These are phyloP conservation scores for Enteromius viviparus DNA, from an alignment of 2,797 vertebrate species.

Conservation along the genomic window DNA sequence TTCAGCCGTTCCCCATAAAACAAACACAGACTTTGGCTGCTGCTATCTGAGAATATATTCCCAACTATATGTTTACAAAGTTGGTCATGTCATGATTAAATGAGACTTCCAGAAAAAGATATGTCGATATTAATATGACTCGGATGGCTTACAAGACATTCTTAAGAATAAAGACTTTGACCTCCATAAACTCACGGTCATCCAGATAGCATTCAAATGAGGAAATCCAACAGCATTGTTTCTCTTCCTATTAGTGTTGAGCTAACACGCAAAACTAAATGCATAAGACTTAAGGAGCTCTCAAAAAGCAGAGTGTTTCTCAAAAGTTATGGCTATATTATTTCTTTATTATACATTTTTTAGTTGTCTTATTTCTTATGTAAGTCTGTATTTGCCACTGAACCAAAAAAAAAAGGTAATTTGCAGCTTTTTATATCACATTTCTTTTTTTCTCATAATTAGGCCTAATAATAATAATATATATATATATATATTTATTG, in stretches of 20 bases:
- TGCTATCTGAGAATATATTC: neutral
- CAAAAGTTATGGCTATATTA: neutral
- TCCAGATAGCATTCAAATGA: slow-evolving; percentile 3
- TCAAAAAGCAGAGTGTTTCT: neutral
- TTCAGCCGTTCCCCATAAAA: slow-evolving; percentile 40
- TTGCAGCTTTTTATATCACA: neutral
- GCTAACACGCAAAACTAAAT: neutral
- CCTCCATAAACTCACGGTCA: neutral
- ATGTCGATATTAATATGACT: slow-evolving; percentile 6
- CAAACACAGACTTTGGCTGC: slow-evolving; percentile 47
- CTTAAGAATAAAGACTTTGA: slow-evolving; percentile 25
- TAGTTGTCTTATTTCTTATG: neutral
- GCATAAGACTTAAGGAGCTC: neutral
- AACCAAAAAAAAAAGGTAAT: neutral
- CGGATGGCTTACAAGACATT: neutral
- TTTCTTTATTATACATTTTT: neutral
- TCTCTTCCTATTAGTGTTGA: neutral
- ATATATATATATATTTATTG: neutral
- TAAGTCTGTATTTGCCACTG: neutral
- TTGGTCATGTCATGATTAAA: neutral
- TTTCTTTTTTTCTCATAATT: neutral
- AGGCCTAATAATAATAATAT: neutral
- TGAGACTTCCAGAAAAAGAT: neutral
- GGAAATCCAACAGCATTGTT: slow-evolving; percentile 9
- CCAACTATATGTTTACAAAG: slow-evolving; percentile 1